phyloP scores from a whole-genome alignment of 2,888 invertebrate genomes.

The Eurytoma californica region DNA sequence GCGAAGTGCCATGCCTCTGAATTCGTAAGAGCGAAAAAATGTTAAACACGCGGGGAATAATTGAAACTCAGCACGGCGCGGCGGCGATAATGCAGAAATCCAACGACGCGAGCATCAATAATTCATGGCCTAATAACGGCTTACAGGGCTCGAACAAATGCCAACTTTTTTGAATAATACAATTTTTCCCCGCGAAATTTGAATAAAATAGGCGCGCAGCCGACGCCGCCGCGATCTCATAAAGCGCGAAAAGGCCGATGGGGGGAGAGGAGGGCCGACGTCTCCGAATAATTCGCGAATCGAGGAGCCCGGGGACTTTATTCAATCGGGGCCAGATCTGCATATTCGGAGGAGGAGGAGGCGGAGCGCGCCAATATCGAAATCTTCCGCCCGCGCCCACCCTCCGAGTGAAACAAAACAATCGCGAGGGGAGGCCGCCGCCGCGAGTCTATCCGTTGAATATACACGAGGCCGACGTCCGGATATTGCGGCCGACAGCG shows the following conservation, averaged over 20 bases:
- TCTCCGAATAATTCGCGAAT: constrained; percentile 24
- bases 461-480: constrained; percentile 26
- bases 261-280: neutral
- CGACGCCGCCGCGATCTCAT: constrained; percentile 3
- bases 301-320: constrained; percentile 23
- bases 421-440: constrained; percentile 5
- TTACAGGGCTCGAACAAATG: neutral
- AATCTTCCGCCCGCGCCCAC: neutral
- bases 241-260: neutral
- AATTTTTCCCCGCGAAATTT: neutral
- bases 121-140: neutral
- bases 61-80: too few relatives aligned
- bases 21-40: too few relatives aligned
- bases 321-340: constrained; percentile 32
- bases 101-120: constrained; percentile 6
- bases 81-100: too few relatives aligned
- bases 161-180: constrained; percentile 8
- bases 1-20: too few relatives aligned
- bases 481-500: constrained; percentile 23
- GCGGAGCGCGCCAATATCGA: neutral
- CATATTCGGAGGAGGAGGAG: constrained; percentile 24
- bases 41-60: too few relatives aligned
- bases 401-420: constrained; percentile 22
- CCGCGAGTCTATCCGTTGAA: constrained; percentile 10
- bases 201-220: constrained; percentile 4